Evolutionary conservation across 2,888 invertebrate species (phyloP), one percentile per base, ranked within the genome.

Genomic region (Epistrophe grossulariae): DNA sequence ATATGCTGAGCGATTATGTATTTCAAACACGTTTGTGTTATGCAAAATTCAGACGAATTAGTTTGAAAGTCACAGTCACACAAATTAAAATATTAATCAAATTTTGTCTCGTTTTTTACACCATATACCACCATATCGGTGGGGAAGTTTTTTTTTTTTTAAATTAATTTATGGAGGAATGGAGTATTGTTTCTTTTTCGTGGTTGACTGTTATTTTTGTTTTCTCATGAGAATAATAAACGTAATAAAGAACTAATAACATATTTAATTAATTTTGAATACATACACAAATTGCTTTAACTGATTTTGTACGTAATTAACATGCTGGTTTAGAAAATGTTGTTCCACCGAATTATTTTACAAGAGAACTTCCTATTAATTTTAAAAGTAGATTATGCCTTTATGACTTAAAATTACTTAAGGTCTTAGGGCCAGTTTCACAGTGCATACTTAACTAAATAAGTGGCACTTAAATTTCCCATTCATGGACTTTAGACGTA

Each of bases 21-120:
- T 72, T 72, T 48, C 2, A 72, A 59, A 60, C 57, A 72, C 59
- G 72, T 72, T 72, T 60, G 28, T 17, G 28, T 59, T 72, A 72
- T 60, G 59, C 45, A 72, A 59, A 70, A 13, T 43, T 24, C 4
- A 43, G 35, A 57, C 31, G 31, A 59, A 17, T 72, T 15, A 45
- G 45, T 59, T 59, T 31, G 9, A 45, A 72, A 45, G 71, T 70
- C 68, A 55, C 55, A 70, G 9, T 43, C n/a, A 5, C 43, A 28
- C 15, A 43, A 43, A 62, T 17, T 28, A 6, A 17, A 19, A 9
- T 24, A 13, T n/a, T 59, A 35, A 35, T 31, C 2, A 24, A 40
- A 60, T 31, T 35, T 13, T 19, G 8, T 19, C 17, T 60, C 6
- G 19, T 7, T 57, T n/a, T 9, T 24, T 55, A 55, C 7, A 7